Conservation (phyloP, 2,113 vertebrate species). For the Ochotona princeps region DNA sequence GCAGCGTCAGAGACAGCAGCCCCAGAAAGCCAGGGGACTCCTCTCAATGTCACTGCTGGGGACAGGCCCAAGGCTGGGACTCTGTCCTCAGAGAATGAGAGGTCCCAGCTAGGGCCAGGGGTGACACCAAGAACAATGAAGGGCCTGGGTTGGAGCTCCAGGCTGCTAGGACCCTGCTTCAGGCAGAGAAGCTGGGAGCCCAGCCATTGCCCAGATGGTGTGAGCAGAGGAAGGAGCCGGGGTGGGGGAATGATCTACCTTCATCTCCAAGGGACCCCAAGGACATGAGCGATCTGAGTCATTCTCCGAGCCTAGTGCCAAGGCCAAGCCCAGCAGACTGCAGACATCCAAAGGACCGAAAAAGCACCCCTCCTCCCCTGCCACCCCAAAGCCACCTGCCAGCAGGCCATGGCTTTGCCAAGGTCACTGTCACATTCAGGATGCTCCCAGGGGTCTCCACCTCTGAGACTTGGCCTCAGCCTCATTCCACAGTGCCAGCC, state of each 20-base stretch:
- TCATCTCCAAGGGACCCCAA: rapidly evolving
- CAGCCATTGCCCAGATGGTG: background rate
- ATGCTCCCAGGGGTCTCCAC: background rate
- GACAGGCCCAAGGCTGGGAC: too few species aligned
- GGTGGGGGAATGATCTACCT: background rate
- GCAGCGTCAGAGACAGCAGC: too few species aligned
- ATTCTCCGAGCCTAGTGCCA: background rate
- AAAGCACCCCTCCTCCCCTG: background rate
- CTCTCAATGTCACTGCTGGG: background rate
- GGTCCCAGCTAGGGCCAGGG: too few species aligned
- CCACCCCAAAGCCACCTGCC: background rate
- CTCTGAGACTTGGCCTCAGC: background rate
- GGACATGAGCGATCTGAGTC: background rate
- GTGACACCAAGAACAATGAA: background rate
- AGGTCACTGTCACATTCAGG: background rate
- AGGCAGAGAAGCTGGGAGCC: background rate
- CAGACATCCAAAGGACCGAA: background rate
- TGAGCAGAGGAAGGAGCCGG: background rate
- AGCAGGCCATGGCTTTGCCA: background rate
- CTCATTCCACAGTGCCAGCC: background rate
- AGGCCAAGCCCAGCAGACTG: background rate
- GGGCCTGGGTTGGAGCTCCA: background rate
- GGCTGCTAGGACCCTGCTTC: background rate
- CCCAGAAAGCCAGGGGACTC: background rate
- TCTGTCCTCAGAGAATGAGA: background rate